Base-by-base conservation (phyloP, 2,888 invertebrate genomes). In the Pristionchus exspectatus region DNA sequence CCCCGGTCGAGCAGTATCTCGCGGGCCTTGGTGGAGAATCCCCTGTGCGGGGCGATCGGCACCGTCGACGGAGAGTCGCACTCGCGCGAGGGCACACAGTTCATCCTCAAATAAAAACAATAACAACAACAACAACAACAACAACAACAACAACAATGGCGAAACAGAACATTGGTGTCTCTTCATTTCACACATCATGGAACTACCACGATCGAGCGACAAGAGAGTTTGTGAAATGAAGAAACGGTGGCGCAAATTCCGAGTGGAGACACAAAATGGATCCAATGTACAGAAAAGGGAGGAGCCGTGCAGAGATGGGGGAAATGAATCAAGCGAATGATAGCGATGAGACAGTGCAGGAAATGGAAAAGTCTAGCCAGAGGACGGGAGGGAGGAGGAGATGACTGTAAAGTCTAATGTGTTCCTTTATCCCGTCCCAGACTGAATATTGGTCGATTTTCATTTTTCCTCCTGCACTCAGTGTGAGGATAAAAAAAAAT, bases 1-100 rank as follows among this genome's bases (percentile, higher is more conserved):
- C 88, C 88, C 56, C 63, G 21, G 21, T 88, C 88, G n/a, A 88
- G 88, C 10, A 88, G 77, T 2, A 88, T 88, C 77, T 88, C 88
- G 3, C 88, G 9, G 24, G 88, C 88, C 50, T 88, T 88, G 56
- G 3, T 88, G 30, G 38, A 63, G 88, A 88, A 88, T 1, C 88
- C 88, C 1, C 88, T 9, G 30, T 88, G 88, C 7, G 74, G 88
- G 10, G 77, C 88, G 50, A 74, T 44, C 21, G 38, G 18, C 18
- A 27, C 56, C n/a, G n/a, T n/a, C 12, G 74, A 38, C 0, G 83
- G 83, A 24, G 83, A 83, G 10, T 81, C 44, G 81, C 81, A 81
- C 18, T n/a, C 54, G 38, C 7, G 16, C 18, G 44, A 33, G 10
- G 59, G 59, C 38, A 86, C 63, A 21, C 66, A 59, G 66, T 54